These are phyloP conservation scores for Phataginus tetradactyla DNA, from an alignment of 2,797 vertebrate genomes.

Conservation along the genomic window DNA sequence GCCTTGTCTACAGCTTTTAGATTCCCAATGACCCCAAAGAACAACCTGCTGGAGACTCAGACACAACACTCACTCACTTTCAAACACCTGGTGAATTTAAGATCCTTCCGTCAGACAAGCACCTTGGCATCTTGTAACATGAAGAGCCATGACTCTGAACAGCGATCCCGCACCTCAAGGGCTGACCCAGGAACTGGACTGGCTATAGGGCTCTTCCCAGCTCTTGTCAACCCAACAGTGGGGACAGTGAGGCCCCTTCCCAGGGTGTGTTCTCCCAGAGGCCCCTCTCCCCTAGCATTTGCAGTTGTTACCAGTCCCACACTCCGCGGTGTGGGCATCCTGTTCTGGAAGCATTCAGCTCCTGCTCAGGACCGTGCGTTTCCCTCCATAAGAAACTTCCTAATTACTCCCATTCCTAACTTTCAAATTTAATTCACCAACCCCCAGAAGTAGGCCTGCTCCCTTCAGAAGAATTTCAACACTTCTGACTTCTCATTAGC, in stretches of 20 bases:
- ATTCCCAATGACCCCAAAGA: not conserved
- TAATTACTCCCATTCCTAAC: not conserved
- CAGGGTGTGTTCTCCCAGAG: not conserved
- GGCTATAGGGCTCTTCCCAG: not conserved
- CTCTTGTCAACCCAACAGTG: not conserved
- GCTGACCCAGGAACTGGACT: not conserved
- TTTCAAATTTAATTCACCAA: not conserved
- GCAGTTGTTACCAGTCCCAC: not conserved
- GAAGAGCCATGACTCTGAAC: not conserved
- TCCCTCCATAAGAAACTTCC: not conserved
- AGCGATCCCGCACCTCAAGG: not conserved
- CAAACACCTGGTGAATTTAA: not conserved
- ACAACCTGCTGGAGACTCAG: not conserved
- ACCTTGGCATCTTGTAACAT: not conserved
- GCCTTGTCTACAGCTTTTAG: not conserved
- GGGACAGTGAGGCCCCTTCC: not conserved
- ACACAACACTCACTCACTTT: not conserved
- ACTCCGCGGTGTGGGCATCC: too few relatives aligned
- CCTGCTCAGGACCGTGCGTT: not conserved
- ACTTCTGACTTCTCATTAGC: not conserved
- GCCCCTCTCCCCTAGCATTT: not conserved
- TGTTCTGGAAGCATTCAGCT: not conserved
- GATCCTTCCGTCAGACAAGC: not conserved
- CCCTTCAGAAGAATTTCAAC: constrained; percentile 57
- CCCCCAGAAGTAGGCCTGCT: not conserved